A percentile compares a stretch with the other conserved stretches of the same genome.
phyloP scores from a whole-genome alignment of 1,140 invertebrate genomes.

The Pantala flavescens region DNA sequence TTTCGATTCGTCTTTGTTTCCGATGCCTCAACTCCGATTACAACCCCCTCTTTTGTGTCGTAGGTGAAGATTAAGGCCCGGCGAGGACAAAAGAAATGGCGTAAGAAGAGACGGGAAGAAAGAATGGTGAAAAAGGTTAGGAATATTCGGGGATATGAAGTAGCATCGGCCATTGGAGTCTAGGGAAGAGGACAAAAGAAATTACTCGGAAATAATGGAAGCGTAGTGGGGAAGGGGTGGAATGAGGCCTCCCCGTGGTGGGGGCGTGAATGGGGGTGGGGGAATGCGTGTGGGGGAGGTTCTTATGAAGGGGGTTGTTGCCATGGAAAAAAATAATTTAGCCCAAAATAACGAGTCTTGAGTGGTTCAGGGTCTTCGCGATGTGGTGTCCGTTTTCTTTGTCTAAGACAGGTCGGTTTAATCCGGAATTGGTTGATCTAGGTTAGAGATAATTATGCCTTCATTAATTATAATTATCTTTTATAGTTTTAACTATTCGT shows the following conservation, averaged over 20 bases:
- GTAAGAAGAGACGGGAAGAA: background rate
- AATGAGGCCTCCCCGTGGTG: background rate
- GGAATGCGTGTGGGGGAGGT: background rate
- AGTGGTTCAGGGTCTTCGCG: too few relatives aligned
- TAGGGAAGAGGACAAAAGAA: background rate
- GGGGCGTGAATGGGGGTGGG: background rate
- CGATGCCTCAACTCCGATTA: constrained; percentile 4
- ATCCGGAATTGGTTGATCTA: too few relatives aligned
- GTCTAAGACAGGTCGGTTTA: too few relatives aligned
- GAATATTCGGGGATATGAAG: background rate
- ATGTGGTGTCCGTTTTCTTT: too few relatives aligned
- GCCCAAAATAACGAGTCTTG: too few relatives aligned
- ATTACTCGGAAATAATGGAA: constrained; percentile 7
- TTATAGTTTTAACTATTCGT: too few relatives aligned
- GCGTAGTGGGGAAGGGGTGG: background rate
- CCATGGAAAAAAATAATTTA: too few relatives aligned
- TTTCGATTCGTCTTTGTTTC: constrained; percentile 2
- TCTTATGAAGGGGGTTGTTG: background rate
- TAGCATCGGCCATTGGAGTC: background rate
- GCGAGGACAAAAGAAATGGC: background rate
- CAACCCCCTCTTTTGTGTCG: background rate
- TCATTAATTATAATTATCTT: too few relatives aligned
- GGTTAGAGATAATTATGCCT: too few relatives aligned
- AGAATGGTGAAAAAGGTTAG: background rate
- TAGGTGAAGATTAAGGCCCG: background rate